Evolutionary conservation across 1,140 invertebrate species (phyloP).

Genomic region (Drosophila kanapiae): DNA sequence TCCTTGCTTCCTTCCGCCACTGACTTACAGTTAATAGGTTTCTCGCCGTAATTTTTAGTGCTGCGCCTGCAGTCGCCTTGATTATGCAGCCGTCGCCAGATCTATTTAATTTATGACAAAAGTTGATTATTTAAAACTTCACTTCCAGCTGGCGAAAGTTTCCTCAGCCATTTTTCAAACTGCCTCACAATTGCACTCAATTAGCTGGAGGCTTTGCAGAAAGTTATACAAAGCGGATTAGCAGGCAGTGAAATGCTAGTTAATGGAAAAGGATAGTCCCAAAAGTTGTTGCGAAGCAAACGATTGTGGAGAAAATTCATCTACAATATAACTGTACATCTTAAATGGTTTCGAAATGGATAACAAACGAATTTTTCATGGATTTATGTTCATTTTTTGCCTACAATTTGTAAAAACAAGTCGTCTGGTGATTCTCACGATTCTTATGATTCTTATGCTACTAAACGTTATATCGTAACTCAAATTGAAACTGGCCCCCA

Average conservation of each 20-base stretch:
- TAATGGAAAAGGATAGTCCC: conserved; percentile 26
- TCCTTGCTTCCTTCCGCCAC: conserved; percentile 19
- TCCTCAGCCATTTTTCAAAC: conserved; percentile 29
- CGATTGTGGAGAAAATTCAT: neutral
- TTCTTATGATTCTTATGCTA: no score
- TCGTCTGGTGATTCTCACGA: no score
- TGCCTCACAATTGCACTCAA: conserved; percentile 49
- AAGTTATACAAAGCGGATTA: conserved; percentile 47
- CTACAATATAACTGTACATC: neutral
- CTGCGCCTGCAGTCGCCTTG: conserved; percentile 38
- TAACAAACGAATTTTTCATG: no score
- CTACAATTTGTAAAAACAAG: no score
- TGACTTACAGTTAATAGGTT: conserved; percentile 53
- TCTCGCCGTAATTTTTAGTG: conserved; percentile 50
- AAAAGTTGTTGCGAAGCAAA: neutral
- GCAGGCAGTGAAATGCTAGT: conserved; percentile 14
- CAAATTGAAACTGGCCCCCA: no score
- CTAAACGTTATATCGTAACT: no score
- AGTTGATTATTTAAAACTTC: conserved; percentile 58
- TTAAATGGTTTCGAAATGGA: neutral
- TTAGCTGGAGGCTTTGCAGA: conserved; percentile 41
- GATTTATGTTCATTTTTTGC: no score
- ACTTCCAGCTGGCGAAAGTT: conserved; percentile 38
- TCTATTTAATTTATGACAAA: conserved; percentile 66
- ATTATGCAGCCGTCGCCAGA: conserved; percentile 52